A percentile compares a stretch with the other conserved stretches of the same genome.
Conservation (phyloP, 2,888 invertebrate species). For the Coelopa pilipes region DNA sequence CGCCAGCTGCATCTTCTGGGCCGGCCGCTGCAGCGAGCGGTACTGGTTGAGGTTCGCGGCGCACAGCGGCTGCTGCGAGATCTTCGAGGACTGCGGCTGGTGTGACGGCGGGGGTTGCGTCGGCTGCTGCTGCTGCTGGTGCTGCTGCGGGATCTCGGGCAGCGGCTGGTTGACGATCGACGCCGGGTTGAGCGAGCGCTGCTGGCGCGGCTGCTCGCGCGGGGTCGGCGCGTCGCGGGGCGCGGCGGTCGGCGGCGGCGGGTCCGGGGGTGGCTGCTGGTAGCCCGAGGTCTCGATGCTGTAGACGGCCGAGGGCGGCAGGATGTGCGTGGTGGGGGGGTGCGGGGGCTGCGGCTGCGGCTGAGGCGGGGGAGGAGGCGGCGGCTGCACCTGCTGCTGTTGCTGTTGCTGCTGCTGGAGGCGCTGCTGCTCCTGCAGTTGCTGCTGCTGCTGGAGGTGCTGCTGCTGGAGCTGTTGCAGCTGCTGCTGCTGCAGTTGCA, state of each 20-base stretch:
- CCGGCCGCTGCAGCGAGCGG: conserved; percentile 71
- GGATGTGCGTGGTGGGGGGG: conserved; percentile 60
- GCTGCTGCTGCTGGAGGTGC: conserved; percentile 51
- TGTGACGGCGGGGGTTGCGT: conserved; percentile 50
- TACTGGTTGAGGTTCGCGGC: conserved; percentile 70
- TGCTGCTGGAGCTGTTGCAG: conserved; percentile 47
- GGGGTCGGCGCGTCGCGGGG: conserved; percentile 42
- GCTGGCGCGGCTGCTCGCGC: conserved; percentile 38
- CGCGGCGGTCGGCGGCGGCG: conserved; percentile 43
- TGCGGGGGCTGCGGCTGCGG: conserved; percentile 47
- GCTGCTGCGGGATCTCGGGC: conserved; percentile 65
- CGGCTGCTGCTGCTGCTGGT: conserved; percentile 49
- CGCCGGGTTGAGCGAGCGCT: conserved; percentile 57
- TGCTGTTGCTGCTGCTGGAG: conserved; percentile 48
- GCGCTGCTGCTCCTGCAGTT: conserved; percentile 57
- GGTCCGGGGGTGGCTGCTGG: conserved; percentile 44
- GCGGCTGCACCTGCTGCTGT: conserved; percentile 49
- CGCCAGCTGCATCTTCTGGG: conserved; percentile 57
- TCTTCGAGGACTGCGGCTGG: conserved; percentile 55
- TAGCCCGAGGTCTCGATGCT: conserved; percentile 64
- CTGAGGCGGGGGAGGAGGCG: conserved; percentile 42
- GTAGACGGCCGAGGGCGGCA: conserved; percentile 65
- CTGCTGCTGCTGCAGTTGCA: conserved; percentile 48
- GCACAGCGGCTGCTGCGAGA: conserved; percentile 65
- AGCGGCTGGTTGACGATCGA: conserved; percentile 68